Base-by-base conservation (phyloP, 2,113 vertebrate genomes). In the Neoarius graeffei region DNA sequence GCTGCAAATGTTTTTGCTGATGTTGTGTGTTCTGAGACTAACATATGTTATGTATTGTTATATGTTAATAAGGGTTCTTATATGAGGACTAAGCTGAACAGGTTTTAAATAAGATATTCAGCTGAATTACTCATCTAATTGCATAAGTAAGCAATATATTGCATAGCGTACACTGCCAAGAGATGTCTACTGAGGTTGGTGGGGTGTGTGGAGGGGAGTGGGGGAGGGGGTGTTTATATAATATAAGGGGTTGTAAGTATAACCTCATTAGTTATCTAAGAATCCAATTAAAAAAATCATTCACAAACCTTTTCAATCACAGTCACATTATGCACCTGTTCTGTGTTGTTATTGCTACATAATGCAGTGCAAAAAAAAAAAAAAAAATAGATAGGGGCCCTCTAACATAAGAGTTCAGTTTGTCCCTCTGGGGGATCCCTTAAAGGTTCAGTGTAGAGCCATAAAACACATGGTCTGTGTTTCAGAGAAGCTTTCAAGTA, bases 1-100 rank as follows among this genome's bases (percentile, higher is more conserved):
- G 60, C 81, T 83, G 81, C 59, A 62, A 82, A 62, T 64, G 15
- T 64, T 30, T 25, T 60, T 60, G 50, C 76, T 79, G 76, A 79
- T 6, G 23, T 52, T 79, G 48, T 52, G 42, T 54, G 50, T 79
- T 56, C 50, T 27, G 52, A 56, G 76, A 56, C 76, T 17, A 15
- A 27, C 6, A 27, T 79, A 79, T 79, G 76, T 79, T 79, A 15
- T 6, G 7, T 25, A 79, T 42, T 56, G 25, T 79, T 79, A 56
- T 79, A 27, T 52, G 23, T 13, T 52, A 25, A 52, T 8, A 4
- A 79, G 13, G 52, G 13, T n/a, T 52, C 74, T 54, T 54, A 15
- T 50, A 17, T 25, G 42, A 77, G 48, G 7, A 50, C 6, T 25
- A 30, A 42, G 7, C 48, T 76, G 27, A 74, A 27, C 11, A 77